A percentile compares a stretch with the other conserved stretches of the same genome.
These are phyloP conservation scores for Muricea muricata DNA, from an alignment of 92 coral and sea anemone species.

Conservation along the genomic window DNA sequence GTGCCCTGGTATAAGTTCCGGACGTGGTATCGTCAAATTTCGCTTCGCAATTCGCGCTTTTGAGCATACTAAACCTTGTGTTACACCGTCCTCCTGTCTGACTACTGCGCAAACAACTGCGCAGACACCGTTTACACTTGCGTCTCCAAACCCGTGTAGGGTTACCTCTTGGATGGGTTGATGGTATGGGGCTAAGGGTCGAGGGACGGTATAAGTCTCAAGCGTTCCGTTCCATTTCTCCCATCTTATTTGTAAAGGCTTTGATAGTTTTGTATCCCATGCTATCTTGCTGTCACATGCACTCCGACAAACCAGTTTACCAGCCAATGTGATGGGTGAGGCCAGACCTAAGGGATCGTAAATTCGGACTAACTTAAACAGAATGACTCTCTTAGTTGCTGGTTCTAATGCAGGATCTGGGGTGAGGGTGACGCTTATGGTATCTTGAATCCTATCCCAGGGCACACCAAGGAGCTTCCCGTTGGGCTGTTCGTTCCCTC, in stretches of 20 bases:
- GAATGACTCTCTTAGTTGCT: conserved; percentile 65
- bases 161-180: conserved; percentile 33
- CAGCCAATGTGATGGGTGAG: conserved; percentile 53
- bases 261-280: conserved; percentile 63
- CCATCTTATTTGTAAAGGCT: conserved; percentile 51
- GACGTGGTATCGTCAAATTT: conserved; percentile 48
- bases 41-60: conserved; percentile 51
- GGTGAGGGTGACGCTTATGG: conserved; percentile 51
- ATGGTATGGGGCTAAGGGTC: conserved; percentile 40
- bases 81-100: conserved; percentile 37
- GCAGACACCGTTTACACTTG: conserved; percentile 35
- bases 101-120: conserved; percentile 59
- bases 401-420: conserved; percentile 26
- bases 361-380: conserved; percentile 58
- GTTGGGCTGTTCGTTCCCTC: conserved; percentile 43
- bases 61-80: conserved; percentile 42
- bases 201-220: conserved; percentile 48
- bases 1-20: conserved; percentile 49
- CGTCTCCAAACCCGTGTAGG: conserved; percentile 56
- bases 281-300: conserved; percentile 63
- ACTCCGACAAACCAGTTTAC: conserved; percentile 62
- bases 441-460: conserved; percentile 61
- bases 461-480: conserved; percentile 61
- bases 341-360: conserved; percentile 68
- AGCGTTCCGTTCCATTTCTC: conserved; percentile 46